Evolutionary conservation across 2,113 vertebrate genomes (phyloP), one percentile per base, ranked within the genome.

Genomic region (Podarcis muralis): DNA sequence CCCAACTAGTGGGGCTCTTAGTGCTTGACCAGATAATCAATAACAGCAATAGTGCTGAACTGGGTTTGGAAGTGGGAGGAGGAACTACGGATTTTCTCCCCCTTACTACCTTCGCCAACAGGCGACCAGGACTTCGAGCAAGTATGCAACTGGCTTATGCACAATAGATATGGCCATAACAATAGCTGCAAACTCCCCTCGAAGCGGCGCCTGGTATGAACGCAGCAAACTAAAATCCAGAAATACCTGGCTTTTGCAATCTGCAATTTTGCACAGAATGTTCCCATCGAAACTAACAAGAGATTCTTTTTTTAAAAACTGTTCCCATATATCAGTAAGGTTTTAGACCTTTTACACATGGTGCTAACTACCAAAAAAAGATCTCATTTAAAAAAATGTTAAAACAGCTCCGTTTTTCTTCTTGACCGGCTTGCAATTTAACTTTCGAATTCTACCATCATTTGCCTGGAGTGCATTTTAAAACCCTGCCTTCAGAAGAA

Each of bases 391-490:
- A 53, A 76, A 86, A 77, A 62, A 94, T 90, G 91, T 93, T 93
- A 92, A 94, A n/a, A 87, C 2, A n/a, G 89, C 66, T 87, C 89
- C 72, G 78, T 84, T 94, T 94, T 94, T 88, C 92, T 83, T 65
- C 71, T 90, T 90, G 20, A 86, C 91, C 76, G 74, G 92, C 87
- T 92, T 62, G 0, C 0, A 79, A 57, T 90, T 93, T 79, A 48
- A 88, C 93, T 93, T 94, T 83, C 87, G 69, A 93, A 95, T 94
- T 93, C 88, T 92, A 93, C 94, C 11, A 97, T 96, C 97, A 97
- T 98, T 97, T 98, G 97, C 96, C 94, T 84, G 85, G 69, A 93
- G 95, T 90, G 92, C 93, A 96, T 93, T 93, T 94, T 85, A 91
- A 62, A 93, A 85, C 93, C 86, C 1, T 57, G 6, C 32, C 62